Percentiles rank a stretch among this genome's conserved stretches.
Conservation (phyloP, 2,113 vertebrate genomes). For the Arothron firmamentum region DNA sequence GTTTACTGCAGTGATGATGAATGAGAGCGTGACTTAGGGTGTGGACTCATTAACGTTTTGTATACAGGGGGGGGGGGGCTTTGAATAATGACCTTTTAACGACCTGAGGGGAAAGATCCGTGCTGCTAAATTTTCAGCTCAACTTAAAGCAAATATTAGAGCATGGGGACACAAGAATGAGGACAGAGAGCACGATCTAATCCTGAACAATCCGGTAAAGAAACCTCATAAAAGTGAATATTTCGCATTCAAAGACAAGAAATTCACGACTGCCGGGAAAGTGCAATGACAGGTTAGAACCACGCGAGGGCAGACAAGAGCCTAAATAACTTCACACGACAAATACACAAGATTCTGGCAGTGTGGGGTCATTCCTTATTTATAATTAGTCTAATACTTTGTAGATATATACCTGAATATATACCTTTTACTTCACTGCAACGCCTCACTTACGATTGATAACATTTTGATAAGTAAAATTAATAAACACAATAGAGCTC, state of each 20-base stretch:
- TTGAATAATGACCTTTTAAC: slow-evolving; percentile 47
- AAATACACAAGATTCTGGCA: no score
- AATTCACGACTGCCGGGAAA: neutral
- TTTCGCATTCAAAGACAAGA: no score
- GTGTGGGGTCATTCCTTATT: no score
- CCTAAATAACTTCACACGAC: neutral
- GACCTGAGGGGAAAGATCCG: slow-evolving; percentile 28
- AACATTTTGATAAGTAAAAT: no score
- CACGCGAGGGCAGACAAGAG: slow-evolving; percentile 26
- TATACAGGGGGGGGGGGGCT: slow-evolving; percentile 27
- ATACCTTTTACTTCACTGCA: no score
- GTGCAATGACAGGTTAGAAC: neutral
- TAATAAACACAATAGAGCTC: no score
- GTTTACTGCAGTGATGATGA: slow-evolving; percentile 44
- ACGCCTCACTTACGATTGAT: no score
- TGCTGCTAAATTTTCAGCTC: slow-evolving; percentile 20
- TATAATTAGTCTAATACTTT: no score
- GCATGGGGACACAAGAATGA: slow-evolving; percentile 23
- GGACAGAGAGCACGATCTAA: neutral
- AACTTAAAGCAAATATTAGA: slow-evolving; percentile 53
- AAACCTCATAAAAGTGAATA: neutral
- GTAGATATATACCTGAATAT: no score
- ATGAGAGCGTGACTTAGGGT: slow-evolving; percentile 26
- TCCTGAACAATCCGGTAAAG: neutral
- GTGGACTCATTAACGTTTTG: slow-evolving; percentile 44